Base-by-base conservation (phyloP, 2,113 vertebrate species). In the Phainopepla nitens region DNA sequence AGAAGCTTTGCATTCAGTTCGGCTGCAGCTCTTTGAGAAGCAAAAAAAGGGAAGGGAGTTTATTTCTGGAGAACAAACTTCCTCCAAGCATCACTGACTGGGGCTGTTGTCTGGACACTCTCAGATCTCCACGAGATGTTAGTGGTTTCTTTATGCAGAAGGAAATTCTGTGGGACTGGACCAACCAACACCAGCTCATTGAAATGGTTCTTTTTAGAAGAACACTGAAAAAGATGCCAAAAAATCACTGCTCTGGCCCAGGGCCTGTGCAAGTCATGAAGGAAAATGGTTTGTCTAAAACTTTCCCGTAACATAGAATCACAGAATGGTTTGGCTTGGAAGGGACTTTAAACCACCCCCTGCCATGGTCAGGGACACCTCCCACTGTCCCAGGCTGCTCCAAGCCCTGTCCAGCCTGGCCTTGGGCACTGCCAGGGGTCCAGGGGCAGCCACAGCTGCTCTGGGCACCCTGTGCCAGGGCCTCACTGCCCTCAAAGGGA, bases 371-470 rank as follows among this genome's bases (percentile, higher is more conserved):
- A 50, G 31, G 31, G 51, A 25, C 61, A 42, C 0, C 3, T 61
- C 4, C 8, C 28, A 7, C 23, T 9, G 0, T 9, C 16, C 35
- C 49, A 41, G 56, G 13, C 0, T 3, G 41, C 24, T 70, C 49
- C 7, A 1, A 78, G 3, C n/a, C 7, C 28, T 0, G 0, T 70
- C 47, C 65, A 61, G 0, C 19, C 39, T 41, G 49, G 24, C 56
- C 57, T 64, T 80, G 57, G 57, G 0, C 25, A 27, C 3, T 56
- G 0, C 29, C 75, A 88, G 25, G 49, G 41, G 56, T 71, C 22
- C 81, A 54, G 65, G 49, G 4, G 7, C 39, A 78, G 33, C 28
- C 64, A 7, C 54, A 80, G 57, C 14, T 56, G 1, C 85, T 71
- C 49, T 88, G 66, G 29, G 7, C 24, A 56, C 9, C 9, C 49